phyloP scores from a whole-genome alignment of 2,113 vertebrate genomes.

The Barbus barbus region DNA sequence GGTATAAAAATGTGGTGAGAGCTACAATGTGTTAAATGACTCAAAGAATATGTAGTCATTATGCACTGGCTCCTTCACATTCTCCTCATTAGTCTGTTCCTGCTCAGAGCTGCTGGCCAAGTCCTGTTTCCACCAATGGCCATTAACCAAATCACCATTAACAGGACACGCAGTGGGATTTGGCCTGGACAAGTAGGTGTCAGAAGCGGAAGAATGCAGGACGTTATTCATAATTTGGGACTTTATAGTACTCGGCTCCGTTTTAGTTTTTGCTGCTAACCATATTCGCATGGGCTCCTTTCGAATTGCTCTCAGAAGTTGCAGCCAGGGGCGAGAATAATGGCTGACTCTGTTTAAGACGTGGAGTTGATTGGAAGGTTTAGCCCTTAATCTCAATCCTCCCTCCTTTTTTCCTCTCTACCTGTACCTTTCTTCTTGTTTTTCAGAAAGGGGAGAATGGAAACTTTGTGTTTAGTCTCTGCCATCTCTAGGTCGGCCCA shows the following conservation, averaged over 20 bases:
- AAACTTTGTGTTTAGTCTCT: constrained; percentile 11
- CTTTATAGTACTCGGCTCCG: neutral
- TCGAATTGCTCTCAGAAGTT: neutral
- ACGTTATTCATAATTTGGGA: constrained; percentile 25
- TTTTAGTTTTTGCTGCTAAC: neutral
- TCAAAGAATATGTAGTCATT: constrained; percentile 9
- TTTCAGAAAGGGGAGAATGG: constrained; percentile 24
- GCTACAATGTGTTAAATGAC: constrained; percentile 7
- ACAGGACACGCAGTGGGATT: neutral
- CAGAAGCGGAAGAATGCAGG: constrained; percentile 9
- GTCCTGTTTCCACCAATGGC: constrained; percentile 30
- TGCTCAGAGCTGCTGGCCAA: constrained; percentile 1
- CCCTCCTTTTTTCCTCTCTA: neutral
- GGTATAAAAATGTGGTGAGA: neutral
- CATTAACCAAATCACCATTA: constrained; percentile 33
- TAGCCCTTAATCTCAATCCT: constrained; percentile 25
- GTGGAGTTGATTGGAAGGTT: neutral
- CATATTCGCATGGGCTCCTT: neutral
- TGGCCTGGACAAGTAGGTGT: neutral
- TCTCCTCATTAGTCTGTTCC: constrained; percentile 10
- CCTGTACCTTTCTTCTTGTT: constrained; percentile 14
- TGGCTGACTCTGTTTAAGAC: neutral
- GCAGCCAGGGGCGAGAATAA: constrained; percentile 17
- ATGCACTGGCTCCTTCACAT: neutral
- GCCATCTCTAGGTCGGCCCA: constrained; percentile 30